phyloP scores from a whole-genome alignment of 2,113 vertebrate genomes.

The Guaruba guarouba region DNA sequence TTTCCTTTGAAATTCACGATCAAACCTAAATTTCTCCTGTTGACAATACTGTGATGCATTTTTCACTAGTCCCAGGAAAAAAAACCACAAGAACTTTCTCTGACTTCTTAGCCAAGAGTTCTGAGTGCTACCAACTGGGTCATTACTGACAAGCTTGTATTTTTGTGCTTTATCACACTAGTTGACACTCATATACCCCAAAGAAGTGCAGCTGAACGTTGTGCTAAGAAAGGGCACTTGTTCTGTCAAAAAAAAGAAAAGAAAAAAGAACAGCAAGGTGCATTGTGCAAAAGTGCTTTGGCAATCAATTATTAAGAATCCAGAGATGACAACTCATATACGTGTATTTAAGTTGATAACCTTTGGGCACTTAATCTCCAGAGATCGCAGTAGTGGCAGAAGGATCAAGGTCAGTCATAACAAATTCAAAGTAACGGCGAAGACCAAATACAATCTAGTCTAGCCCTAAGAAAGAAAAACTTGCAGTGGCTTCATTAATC shows the following conservation, averaged over 20 bases:
- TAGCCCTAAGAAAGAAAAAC: neutral
- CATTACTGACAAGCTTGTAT: constrained; percentile 5
- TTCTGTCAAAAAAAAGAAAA: neutral
- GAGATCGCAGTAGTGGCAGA: neutral
- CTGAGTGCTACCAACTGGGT: neutral
- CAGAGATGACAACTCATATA: constrained; percentile 28
- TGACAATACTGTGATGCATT: neutral
- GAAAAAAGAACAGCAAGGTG: neutral
- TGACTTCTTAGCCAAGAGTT: neutral
- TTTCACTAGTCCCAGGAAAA: neutral
- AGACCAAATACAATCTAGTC: neutral
- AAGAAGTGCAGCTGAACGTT: neutral
- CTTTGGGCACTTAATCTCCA: neutral
- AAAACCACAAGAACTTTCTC: neutral
- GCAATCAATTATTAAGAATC: constrained; percentile 54
- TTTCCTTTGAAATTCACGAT: neutral
- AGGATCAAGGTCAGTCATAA: constrained; percentile 3
- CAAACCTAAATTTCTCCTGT: neutral
- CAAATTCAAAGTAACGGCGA: neutral
- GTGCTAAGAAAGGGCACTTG: neutral
- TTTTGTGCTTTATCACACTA: neutral
- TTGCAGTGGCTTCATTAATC: neutral
- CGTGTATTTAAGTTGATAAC: neutral
- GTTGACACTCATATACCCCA: neutral
- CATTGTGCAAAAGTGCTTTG: neutral